Base-by-base conservation (phyloP, 2,797 vertebrate species). In the Argyrosomus regius region DNA sequence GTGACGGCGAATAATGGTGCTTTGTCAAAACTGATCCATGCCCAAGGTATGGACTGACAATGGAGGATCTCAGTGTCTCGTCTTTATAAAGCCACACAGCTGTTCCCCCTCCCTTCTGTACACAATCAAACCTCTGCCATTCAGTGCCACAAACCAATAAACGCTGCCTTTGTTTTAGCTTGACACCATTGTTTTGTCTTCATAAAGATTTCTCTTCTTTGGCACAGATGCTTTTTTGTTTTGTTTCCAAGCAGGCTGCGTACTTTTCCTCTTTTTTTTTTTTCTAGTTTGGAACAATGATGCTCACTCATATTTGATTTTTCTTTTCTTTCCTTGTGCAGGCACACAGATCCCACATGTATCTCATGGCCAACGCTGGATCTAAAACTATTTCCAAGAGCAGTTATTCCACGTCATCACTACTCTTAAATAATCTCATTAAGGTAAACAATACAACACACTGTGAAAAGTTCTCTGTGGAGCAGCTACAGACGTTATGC, bases 1-100 rank as follows among this genome's bases (percentile, higher is more conserved):
- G 94, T 95, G 93, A 93, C 76, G 35, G 93, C 41, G 61, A 94
- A 97, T 94, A 96, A 94, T 91, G 88, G 86, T 31, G 81, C 93
- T 93, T 95, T 96, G 92, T 96, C 88, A 88, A 61, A 86, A 46
- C 83, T 52, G 77, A 83, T 81, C 80, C 78, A 77, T 80, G 87
- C 83, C 80, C 88, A 94, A 94, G 94, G 94, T 95, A 89, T 89
- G 84, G 86, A 87, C 75, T 91, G 86, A 94, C 93, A 94, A 95
- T 90, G 81, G 87, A 89, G 83, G 84, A 91, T 82, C 84, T 92
- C 88, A 88, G 83, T 60, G 73, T 83, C 77, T 85, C 49, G 69
- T 92, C 87, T 95, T 91, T 75, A 93, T 94, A 84, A 92, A 94
- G 88, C 92, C 80, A 45, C 91, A 88, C 95, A 95, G 95, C 93